These are phyloP conservation scores for Laticauda laticaudata DNA, from an alignment of 2,113 vertebrate genomes.

Conservation along the genomic window DNA sequence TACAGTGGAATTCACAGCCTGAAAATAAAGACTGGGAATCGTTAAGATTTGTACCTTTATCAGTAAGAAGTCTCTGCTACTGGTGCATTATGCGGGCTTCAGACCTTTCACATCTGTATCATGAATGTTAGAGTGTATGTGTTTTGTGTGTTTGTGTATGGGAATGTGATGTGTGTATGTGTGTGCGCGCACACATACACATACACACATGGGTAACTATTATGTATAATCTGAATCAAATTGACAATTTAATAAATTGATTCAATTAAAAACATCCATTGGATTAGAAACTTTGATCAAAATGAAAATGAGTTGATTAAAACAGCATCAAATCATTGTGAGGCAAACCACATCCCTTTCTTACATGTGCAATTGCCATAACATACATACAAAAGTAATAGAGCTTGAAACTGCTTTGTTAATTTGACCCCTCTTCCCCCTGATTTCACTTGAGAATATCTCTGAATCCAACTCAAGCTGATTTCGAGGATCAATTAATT, in stretches of 20 bases:
- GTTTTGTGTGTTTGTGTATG: not conserved
- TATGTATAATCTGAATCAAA: not conserved
- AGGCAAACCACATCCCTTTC: not conserved
- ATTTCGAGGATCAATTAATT: not conserved
- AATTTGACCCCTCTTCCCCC: not conserved
- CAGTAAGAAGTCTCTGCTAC: not conserved
- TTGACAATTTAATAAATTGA: not conserved
- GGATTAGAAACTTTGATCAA: not conserved
- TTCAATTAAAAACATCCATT: not conserved
- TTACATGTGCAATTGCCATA: not conserved
- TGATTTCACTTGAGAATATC: not conserved
- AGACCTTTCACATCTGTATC: not conserved
- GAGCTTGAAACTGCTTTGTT: not conserved
- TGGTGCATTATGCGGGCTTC: not conserved
- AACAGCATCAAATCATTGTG: not conserved
- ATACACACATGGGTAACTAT: not conserved
- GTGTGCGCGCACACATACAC: rapidly evolving
- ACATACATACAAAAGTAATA: not conserved
- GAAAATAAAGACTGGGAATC: too few species aligned
- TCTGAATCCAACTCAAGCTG: not conserved
- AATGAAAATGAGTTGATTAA: not conserved
- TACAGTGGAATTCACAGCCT: not conserved
- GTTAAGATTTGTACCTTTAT: not conserved
- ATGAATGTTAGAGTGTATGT: not conserved
- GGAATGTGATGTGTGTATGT: too few species aligned